Base-by-base conservation (phyloP, 1,140 invertebrate genomes). In the Mactra quadrangularis region DNA sequence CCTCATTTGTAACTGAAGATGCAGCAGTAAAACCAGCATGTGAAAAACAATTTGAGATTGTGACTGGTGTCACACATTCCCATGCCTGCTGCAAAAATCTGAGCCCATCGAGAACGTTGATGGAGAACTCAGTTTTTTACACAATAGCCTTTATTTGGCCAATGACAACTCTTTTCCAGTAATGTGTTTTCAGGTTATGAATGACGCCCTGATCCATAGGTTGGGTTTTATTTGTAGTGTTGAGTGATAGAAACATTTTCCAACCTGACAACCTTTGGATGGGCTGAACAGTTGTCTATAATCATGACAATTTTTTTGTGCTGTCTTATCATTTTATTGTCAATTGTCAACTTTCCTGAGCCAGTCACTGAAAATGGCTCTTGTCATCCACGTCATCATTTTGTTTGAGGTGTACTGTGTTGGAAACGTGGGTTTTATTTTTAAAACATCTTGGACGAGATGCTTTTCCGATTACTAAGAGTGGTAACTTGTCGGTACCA, bases 161-260 rank as follows among this genome's bases (percentile, higher is more conserved):
- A 1, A 41, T 11, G 33, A 77, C 75, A 25, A 50, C 55, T 25
- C 38, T 31, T 50, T 77, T 77, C 22, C 38, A 47, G 59, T 77
- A 77, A 29, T 77, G 38, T 7, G 41, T 17, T 53, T 64, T 77
- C 11, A 77, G 45, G 45, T 66, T 75, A 11, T 75, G 45, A n/a
- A 75, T 60, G 11, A 77, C 74, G 9, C 59, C 74, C 59, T 77
- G 74, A 41, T 77, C 74, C 74, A 77, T 77, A 9, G 41, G 74
- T 27, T 77, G 74, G 4, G 74, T 77, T 33, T 77, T 77, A 50
- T 31, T 47, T 9, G 70, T 74, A 25, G 70, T 57, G 38, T 41
- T 41, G 15, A 15, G 38, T 41, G 59, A 35, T 45, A 77, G 55
- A 38, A 62, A 77, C 55, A 19, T 77, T 77, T 50, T 19, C 29